phyloP scores from a whole-genome alignment of 2,113 vertebrate species.

The Sceloporus tristichus region DNA sequence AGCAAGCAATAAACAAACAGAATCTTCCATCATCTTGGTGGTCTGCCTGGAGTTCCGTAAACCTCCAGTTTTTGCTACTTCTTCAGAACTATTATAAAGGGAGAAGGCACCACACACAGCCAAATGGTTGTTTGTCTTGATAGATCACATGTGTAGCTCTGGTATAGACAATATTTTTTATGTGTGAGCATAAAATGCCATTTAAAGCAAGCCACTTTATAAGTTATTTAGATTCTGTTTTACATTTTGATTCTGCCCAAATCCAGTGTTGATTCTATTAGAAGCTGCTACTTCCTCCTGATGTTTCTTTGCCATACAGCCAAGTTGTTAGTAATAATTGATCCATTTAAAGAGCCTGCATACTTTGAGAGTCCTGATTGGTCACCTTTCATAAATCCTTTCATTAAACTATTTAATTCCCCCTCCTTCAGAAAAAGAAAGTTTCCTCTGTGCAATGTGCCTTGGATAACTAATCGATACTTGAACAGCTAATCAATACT shows the following conservation, averaged over 20 bases:
- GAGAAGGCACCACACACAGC: no score
- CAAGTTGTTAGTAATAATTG: background rate
- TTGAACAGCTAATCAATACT: background rate
- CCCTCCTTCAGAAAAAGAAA: no score
- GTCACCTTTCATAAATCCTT: background rate
- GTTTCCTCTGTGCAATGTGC: background rate
- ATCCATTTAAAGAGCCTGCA: background rate
- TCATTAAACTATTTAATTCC: background rate
- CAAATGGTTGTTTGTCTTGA: background rate
- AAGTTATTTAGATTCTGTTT: background rate
- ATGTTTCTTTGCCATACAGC: background rate
- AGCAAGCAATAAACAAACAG: background rate
- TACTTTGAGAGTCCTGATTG: background rate
- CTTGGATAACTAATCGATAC: background rate
- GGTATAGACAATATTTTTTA: background rate
- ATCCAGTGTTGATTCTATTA: background rate
- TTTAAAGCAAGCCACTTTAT: background rate
- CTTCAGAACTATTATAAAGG: background rate
- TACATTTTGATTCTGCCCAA: slow-evolving; percentile 4
- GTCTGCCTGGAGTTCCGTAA: background rate
- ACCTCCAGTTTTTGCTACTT: background rate
- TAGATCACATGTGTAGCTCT: background rate
- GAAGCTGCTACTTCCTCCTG: fast-evolving
- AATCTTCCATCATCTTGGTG: background rate
- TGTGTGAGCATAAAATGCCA: background rate